A percentile compares a stretch with the other conserved stretches of the same genome.
phyloP scores from a whole-genome alignment of 2,113 vertebrate genomes.

The Gallinago media region DNA sequence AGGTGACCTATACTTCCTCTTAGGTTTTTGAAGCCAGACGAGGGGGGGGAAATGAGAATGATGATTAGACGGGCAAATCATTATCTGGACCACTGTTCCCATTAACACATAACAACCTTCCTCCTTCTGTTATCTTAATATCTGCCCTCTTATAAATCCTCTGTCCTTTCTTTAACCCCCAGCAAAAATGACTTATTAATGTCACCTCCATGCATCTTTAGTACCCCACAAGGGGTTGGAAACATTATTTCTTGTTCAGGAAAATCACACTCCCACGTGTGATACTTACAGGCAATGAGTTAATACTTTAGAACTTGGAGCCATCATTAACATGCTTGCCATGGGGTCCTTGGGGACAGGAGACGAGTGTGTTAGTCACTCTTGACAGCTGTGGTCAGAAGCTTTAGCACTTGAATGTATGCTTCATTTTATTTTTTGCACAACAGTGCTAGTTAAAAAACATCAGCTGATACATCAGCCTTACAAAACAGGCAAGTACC shows the following conservation, averaged over 20 bases:
- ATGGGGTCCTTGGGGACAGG: neutral
- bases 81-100: conserved; percentile 37
- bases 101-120: neutral
- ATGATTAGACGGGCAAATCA: neutral
- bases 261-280: neutral
- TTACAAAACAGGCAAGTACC: neutral
- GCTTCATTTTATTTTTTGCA: neutral
- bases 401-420: neutral
- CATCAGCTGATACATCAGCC: neutral
- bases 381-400: neutral
- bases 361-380: neutral
- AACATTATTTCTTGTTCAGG: neutral
- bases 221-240: neutral
- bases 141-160: neutral
- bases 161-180: neutral
- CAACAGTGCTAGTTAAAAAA: neutral
- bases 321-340: neutral
- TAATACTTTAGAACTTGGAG: neutral
- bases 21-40: neutral
- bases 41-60: neutral
- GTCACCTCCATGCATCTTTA: neutral
- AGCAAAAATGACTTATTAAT: neutral
- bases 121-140: neutral
- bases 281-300: neutral
- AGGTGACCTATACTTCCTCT: conserved; percentile 36